phyloP scores from a whole-genome alignment of 2,113 vertebrate species.

The Oryzias curvinotus region DNA sequence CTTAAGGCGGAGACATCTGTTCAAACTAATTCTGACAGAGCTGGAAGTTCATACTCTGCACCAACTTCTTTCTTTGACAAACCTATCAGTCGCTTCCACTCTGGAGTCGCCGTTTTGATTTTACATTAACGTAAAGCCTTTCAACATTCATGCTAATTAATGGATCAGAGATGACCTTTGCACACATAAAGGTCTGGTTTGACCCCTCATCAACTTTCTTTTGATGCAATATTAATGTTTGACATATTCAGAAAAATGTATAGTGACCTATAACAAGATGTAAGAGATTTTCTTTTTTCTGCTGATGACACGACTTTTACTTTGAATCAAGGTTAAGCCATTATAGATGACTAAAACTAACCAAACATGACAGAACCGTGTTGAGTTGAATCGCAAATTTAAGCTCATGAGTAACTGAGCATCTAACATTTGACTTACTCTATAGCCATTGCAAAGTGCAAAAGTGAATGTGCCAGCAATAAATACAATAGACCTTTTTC shows the following conservation, averaged over 20 bases:
- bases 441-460: too few species aligned
- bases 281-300: not conserved
- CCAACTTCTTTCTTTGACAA: too few species aligned
- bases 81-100: too few species aligned
- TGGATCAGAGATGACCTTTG: not conserved
- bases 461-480: too few species aligned
- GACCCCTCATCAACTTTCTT: not conserved
- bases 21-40: slow-evolving; percentile 38
- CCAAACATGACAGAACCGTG: not conserved
- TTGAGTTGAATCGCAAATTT: too few species aligned
- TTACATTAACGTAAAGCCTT: not conserved
- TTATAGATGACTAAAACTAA: not conserved
- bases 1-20: not conserved
- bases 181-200: not conserved
- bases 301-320: not conserved
- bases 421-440: too few species aligned
- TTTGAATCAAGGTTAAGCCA: slow-evolving; percentile 1
- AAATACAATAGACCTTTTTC: too few species aligned
- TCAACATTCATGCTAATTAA: not conserved
- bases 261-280: slow-evolving; percentile 3
- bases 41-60: too few species aligned
- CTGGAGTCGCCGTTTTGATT: too few species aligned
- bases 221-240: not conserved
- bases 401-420: too few species aligned
- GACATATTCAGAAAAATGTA: not conserved